phyloP scores from a whole-genome alignment of 2,113 vertebrate genomes.

The Macaca nemestrina region DNA sequence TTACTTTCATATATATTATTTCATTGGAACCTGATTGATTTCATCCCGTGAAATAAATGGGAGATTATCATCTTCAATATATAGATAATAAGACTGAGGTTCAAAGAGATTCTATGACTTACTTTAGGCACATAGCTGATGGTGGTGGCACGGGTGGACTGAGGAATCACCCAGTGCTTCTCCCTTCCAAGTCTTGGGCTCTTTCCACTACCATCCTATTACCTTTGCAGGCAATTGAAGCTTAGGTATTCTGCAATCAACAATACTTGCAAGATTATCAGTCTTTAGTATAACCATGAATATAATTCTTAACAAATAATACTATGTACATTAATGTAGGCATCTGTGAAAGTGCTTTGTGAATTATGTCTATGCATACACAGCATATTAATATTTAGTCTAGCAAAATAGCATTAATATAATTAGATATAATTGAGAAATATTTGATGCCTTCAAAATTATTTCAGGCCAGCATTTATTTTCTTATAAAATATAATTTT shows the following conservation, averaged over 20 bases:
- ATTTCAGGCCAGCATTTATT: not conserved
- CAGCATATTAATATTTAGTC: not conserved
- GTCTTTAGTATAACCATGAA: not conserved
- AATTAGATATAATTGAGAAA: not conserved
- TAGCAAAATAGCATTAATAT: not conserved
- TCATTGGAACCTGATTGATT: not conserved
- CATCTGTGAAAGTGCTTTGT: not conserved
- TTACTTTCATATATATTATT: not conserved
- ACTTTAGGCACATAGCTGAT: not conserved
- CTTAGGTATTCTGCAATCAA: not conserved
- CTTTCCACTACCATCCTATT: not conserved
- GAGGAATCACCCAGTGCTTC: not conserved
- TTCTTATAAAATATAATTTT: not conserved
- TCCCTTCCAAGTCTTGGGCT: not conserved
- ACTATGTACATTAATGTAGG: not conserved
- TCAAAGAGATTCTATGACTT: not conserved
- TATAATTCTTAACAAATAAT: slow-evolving; percentile 10
- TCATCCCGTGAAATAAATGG: not conserved
- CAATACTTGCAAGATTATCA: not conserved
- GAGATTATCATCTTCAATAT: slow-evolving; percentile 13
- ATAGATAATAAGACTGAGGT: not conserved
- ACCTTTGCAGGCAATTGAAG: not conserved
- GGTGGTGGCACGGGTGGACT: not conserved
- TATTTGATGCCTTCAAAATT: not conserved
- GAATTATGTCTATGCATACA: not conserved